Percentiles rank a stretch among this genome's conserved stretches.
Evolutionary conservation across 2,797 vertebrate genomes (phyloP).

Genomic region (Darevskia nairensis): DNA sequence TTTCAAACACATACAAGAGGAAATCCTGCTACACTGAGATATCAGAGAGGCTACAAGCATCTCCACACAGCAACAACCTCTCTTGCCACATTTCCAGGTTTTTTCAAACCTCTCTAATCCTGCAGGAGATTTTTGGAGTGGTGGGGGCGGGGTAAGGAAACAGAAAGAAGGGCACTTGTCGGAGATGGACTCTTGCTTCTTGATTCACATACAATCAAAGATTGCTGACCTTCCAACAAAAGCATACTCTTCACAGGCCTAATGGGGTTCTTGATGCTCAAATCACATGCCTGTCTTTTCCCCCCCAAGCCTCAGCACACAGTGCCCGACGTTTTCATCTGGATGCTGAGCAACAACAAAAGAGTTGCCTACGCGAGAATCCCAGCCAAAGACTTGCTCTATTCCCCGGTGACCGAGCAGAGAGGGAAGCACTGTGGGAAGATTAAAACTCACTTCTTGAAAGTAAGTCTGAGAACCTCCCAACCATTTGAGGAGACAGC

Average conservation of each 20-base stretch:
- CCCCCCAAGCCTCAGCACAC: slow-evolving; percentile 91
- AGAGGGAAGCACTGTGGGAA: slow-evolving; percentile 89
- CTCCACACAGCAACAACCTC: no score
- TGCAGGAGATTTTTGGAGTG: no score
- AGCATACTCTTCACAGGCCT: neutral
- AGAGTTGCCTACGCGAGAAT: slow-evolving; percentile 89
- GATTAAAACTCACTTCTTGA: slow-evolving; percentile 92
- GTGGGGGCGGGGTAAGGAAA: no score
- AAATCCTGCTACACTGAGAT: no score
- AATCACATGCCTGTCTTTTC: neutral
- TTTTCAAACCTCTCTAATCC: neutral
- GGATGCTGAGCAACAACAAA: slow-evolving; percentile 95
- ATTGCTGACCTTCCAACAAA: no score
- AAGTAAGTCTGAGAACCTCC: slow-evolving; percentile 79
- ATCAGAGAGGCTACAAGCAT: no score
- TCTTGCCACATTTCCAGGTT: neutral
- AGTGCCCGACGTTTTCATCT: slow-evolving; percentile 92
- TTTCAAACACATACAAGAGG: no score
- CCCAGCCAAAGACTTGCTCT: slow-evolving; percentile 86
- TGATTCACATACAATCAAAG: no score
- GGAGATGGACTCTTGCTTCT: neutral
- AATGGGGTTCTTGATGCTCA: neutral
- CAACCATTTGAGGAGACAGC: neutral
- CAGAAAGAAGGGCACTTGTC: no score
- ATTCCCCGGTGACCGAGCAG: slow-evolving; percentile 82